Evolutionary conservation across 2,888 invertebrate species (phyloP).

Genomic region (Trachelus troglodyta): DNA sequence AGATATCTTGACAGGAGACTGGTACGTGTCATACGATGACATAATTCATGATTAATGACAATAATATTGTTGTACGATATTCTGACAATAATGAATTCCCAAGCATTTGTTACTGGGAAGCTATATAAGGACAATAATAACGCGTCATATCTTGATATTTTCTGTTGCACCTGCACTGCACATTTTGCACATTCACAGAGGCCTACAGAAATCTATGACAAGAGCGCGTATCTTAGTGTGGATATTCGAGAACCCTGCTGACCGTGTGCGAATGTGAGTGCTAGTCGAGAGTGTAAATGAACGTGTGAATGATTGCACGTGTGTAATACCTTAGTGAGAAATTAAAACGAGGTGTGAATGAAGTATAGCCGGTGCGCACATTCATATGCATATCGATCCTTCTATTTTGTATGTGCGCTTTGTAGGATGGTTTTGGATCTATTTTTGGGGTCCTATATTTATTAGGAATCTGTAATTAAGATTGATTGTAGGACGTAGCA

Average conservation of each 20-base stretch:
- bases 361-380: background rate
- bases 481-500: background rate
- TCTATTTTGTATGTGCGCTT: slow-evolving; percentile 34
- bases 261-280: background rate
- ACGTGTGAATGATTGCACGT: background rate
- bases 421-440: slow-evolving; percentile 25
- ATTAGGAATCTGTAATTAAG: background rate
- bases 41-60: background rate
- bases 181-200: slow-evolving; percentile 41
- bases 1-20: background rate
- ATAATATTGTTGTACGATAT: background rate
- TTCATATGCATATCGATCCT: slow-evolving; percentile 11
- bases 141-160: background rate
- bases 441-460: slow-evolving; percentile 14
- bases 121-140: background rate
- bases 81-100: background rate
- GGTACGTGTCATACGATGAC: background rate
- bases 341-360: background rate
- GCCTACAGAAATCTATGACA: slow-evolving; percentile 10
- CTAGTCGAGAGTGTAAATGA: background rate
- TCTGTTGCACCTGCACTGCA: slow-evolving; percentile 36
- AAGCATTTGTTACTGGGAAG: background rate
- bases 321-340: background rate
- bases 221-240: background rate
- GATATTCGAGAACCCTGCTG: background rate